Evolutionary conservation across 2,797 vertebrate species (phyloP), one percentile per base, ranked within the genome.

Genomic region (Leptatherina wallacei): DNA sequence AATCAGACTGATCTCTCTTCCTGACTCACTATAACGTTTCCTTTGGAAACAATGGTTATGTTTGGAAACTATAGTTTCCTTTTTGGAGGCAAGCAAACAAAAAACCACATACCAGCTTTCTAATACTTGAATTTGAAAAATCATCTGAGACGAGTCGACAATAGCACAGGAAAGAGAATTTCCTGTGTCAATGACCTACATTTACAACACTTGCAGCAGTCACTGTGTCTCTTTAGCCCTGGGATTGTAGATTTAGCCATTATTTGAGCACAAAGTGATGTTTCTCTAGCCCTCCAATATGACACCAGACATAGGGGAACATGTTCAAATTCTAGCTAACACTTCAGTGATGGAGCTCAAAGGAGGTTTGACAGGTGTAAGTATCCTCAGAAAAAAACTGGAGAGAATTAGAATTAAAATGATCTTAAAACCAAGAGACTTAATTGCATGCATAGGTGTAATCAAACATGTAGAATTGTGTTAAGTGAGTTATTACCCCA

Each of bases 401-500:
- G 65, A 81, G 84, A 77, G 88, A 90, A 89, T 76, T 75, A 32
- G 88, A 90, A 85, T 75, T 73, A n/a, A 85, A 87, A 86, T 70
- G 13, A 83, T 65, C 8, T 65, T 42, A 65, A 80, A 79, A 82
- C 59, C 47, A 38, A 79, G 73, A 85, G 77, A 72, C 61, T 77
- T 86, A 85, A 90, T 88, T 88, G 69, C 73, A 83, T 84, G 82
- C 77, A 49, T 51, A 40, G 65, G 70, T 88, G 89, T 67, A 83
- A 88, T 74, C 75, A 86, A 78, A 86, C 89, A 83, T 79, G 77
- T 56, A 72, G 75, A 69, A 78, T 30, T 72, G 84, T 71, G 88
- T 84, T 86, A 87, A 88, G 77, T 77, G 77, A 82, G 85, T 90
- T 87, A 88, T 79, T 91, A 88, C 84, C 82, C 69, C 3, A n/a